Base-by-base conservation (phyloP, 2,113 vertebrate species). In the Heterochromis multidens region DNA sequence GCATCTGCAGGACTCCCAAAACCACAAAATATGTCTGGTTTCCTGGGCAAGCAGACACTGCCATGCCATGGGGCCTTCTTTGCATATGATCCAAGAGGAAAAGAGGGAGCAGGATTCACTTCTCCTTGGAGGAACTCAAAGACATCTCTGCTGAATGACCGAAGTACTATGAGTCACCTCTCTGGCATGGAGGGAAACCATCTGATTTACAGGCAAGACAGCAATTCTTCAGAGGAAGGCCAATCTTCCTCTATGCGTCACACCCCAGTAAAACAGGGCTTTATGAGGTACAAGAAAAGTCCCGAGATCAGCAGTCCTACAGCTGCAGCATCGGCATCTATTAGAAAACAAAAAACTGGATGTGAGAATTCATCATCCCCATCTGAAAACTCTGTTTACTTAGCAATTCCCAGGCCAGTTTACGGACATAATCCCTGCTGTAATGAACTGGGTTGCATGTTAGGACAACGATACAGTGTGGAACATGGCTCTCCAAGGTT, bases 391-490 rank as follows among this genome's bases (percentile, higher is more conserved):
- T 89, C 94, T n/a, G 82, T 93, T 23, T 92, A 94, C 5, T 60
- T 99, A 72, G 96, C 97, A 0, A 90, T 97, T 8, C 98, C 98
- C 65, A 98, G 94, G 70, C 97, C 98, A 0, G 74, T 99, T 63
- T 99, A 99, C 4, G 91, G 96, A 79, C 95, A 92, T 33, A 96
- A 94, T 0, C 79, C 95, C 5, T 97, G 96, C 88, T 97, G 95
- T 21, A 4, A 91, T 49, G 94, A 97, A 6, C 49, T 92, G 67
- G 92, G 94, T 49, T 97, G 94, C 81, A 57, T 92, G 35, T 87
- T 95, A 33, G 91, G 95, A 35, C 83, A 90, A 10, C 83, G 93
- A 19, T 95, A 96, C 5, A 81, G 90, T 0, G 70, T 96, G 81
- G 96, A 96, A 0, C 59, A 90, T 1, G 91, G 67, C 19, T 80